These are phyloP conservation scores for Coenonympha glycerion DNA, from an alignment of 2,888 invertebrate genomes.

Conservation along the genomic window DNA sequence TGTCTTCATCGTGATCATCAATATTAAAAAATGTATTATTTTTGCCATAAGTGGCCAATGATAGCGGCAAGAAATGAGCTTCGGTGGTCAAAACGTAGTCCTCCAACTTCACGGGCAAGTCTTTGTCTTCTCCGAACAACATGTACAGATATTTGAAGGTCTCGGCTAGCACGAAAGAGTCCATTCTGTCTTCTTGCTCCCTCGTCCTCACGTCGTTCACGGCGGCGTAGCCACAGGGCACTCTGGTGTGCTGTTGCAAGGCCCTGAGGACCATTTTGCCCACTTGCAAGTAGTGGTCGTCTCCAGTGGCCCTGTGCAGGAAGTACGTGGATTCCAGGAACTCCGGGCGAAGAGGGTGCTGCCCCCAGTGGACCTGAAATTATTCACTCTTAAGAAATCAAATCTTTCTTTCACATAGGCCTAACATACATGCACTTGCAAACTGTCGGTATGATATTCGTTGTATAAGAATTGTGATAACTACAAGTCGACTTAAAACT, in stretches of 20 bases:
- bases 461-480: too few relatives aligned
- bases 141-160: slow-evolving; percentile 98
- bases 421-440: too few relatives aligned
- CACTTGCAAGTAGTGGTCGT: slow-evolving; percentile 94
- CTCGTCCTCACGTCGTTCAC: slow-evolving; percentile 96
- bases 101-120: slow-evolving; percentile 87
- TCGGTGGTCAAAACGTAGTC: slow-evolving; percentile 95
- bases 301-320: slow-evolving; percentile 94
- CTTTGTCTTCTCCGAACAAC: slow-evolving; percentile 90
- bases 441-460: too few relatives aligned
- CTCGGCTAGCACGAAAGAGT: slow-evolving; percentile 97
- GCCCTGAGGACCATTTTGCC: slow-evolving; percentile 92
- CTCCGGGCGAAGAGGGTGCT: slow-evolving; percentile 97
- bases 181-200: slow-evolving; percentile 96
- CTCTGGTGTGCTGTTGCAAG: slow-evolving; percentile 91
- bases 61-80: slow-evolving; percentile 95
- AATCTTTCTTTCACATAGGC: too few relatives aligned
- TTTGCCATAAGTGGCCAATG: slow-evolving; percentile 80
- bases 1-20: slow-evolving; percentile 65
- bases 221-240: slow-evolving; percentile 98
- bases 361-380: slow-evolving; percentile 97
- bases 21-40: slow-evolving; percentile 63
- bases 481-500: too few relatives aligned
- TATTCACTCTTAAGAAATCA: too few relatives aligned
- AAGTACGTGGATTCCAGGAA: slow-evolving; percentile 99